Evolutionary conservation across 2,113 vertebrate genomes (phyloP).

Genomic region (Pachyramphus minor): DNA sequence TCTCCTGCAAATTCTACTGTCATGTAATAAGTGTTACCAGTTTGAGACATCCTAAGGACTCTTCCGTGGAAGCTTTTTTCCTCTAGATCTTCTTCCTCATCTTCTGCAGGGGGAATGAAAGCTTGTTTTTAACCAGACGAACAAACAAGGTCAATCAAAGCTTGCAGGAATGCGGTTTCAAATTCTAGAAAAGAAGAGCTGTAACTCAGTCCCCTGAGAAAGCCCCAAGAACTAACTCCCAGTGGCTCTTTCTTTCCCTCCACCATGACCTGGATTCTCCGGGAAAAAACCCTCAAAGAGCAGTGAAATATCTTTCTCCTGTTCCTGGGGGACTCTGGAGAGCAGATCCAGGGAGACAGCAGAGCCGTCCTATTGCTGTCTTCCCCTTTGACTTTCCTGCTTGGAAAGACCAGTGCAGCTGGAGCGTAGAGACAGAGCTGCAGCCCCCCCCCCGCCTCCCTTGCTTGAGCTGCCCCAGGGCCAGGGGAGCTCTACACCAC

Average conservation of each 20-base stretch:
- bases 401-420: fast-evolving
- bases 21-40: not conserved
- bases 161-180: not conserved
- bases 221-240: not conserved
- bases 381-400: not conserved
- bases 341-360: not conserved
- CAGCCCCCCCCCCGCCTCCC: not conserved
- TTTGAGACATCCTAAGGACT: not conserved
- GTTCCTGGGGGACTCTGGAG: fast-evolving
- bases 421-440: fast-evolving
- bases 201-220: not conserved
- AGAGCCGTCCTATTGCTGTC: not conserved
- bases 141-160: not conserved
- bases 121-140: not conserved
- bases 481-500: not conserved
- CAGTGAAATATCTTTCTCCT: not conserved
- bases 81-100: not conserved
- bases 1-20: not conserved
- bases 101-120: not conserved
- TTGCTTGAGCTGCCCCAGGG: not conserved
- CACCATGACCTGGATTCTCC: not conserved
- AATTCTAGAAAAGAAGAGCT: not conserved
- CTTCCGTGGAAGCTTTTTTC: not conserved
- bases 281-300: not conserved
- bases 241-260: not conserved